These are phyloP conservation scores for Cephus runcator DNA, from an alignment of 2,888 invertebrate species.

Conservation along the genomic window DNA sequence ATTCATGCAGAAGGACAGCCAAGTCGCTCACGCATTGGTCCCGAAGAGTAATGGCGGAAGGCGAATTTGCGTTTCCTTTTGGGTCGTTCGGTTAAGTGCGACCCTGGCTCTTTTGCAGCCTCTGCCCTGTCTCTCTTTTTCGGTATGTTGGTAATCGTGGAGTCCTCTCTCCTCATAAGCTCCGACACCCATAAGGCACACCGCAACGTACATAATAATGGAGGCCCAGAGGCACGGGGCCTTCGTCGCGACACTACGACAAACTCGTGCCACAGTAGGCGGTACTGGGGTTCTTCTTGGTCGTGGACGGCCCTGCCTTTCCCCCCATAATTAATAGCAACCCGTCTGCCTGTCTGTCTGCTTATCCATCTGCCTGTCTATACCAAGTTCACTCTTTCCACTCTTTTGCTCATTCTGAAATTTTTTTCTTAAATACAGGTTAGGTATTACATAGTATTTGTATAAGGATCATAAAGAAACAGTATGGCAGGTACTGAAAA, in stretches of 20 bases:
- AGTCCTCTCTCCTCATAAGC: neutral
- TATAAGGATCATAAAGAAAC: neutral
- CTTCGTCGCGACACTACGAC: slow-evolving; percentile 38
- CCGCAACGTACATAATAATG: slow-evolving; percentile 34
- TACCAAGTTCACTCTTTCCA: neutral
- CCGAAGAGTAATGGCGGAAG: neutral
- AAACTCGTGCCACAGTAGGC: slow-evolving; percentile 47
- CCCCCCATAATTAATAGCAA: slow-evolving; percentile 51
- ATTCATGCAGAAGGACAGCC: neutral
- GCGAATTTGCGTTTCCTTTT: neutral
- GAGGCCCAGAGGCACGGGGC: slow-evolving; percentile 37
- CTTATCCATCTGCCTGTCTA: slow-evolving; percentile 15
- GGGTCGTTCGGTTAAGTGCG: neutral
- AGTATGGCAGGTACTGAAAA: neutral
- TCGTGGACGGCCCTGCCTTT: slow-evolving; percentile 14
- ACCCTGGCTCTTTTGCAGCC: neutral
- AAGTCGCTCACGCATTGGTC: neutral
- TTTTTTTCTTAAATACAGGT: neutral
- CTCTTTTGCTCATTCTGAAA: neutral
- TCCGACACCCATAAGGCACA: slow-evolving; percentile 6
- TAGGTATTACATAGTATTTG: neutral
- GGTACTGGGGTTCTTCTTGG: slow-evolving; percentile 43
- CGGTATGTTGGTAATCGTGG: neutral
- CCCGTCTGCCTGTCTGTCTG: slow-evolving; percentile 26
- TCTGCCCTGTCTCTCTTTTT: neutral